Evolutionary conservation across 30 jellyfish, hydroid and myxozoan genomes (phyloP), one percentile per base, ranked within the genome.

Genomic region (Cassiopea andromeda): DNA sequence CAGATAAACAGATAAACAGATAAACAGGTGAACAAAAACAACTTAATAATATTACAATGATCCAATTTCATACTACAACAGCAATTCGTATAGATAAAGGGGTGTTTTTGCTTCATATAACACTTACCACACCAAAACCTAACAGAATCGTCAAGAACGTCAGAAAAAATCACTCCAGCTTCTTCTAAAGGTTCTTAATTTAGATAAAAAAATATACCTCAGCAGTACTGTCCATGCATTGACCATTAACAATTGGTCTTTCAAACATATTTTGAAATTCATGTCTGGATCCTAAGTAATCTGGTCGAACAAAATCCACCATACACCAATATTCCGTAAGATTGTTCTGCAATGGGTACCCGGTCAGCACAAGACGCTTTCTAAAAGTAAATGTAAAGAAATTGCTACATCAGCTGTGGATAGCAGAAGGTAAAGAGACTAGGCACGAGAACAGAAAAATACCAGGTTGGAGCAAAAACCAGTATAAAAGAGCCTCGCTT

Each of bases 221-320:
- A 16, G 90, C 90, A 2, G 98, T 94, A 38, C 98, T 89, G 89
- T 95, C 99, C 17, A 88, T 68, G 83, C 99, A 95, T 75, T 95
- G 99, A 18, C 99, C 99, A 88, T 95, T 95, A 72, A 91, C 71
- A 45, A 95, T 95, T 18, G 99, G 99, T 50, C 99, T 96, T 69
- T 91, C 99, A 80, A 95, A 95, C 98, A 95, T 91, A 76, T 95
- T 95, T 46, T 95, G 90, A 67, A 95, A 95, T 82, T 95, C 99
- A 64, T 85, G 96, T 74, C 98, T 88, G 47, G 98, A 57, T 1
- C 99, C 99, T 47, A 95, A 90, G 84, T 95, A 95, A 64, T 89
- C 88, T 2, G 99, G 99, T 44, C 99, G 81, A 12, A 95, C 99
- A 89, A 95, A 95, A 59, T 95, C 99, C 2, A 95, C 99, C 99